Base-by-base conservation (phyloP, 2,113 vertebrate species). In the Thymallus thymallus region DNA sequence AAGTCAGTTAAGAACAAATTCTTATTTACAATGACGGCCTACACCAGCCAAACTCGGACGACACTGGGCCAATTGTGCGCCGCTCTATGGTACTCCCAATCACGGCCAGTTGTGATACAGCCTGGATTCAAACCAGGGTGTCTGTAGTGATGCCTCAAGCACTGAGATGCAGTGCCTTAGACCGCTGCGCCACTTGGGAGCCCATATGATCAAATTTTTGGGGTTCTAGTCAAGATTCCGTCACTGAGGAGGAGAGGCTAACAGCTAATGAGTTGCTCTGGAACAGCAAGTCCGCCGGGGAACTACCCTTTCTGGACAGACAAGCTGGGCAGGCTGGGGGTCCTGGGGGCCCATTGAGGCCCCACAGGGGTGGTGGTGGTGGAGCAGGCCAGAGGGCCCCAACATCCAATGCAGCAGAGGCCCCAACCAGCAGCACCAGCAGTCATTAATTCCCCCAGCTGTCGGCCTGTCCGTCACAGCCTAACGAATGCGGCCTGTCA, bases 401-500 rank as follows among this genome's bases (percentile, higher is more conserved):
- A 41, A 41, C 2, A 0, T 41, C 35, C 35, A 60, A 76, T 82
- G 35, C 29, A 76, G 62, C 48, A 16, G 48, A 51, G 35, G 35
- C 9, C 48, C 13, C 48, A 51, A 51, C 48, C 5, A 45, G 46
- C 35, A 60, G 46, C 71, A 63, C 41, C 77, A 74, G 75, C 83
- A 72, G 65, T 68, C 61, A 51, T 51, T 51, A 14, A 18, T 14
- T 18, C 13, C 48, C 56, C 32, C 35, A 41, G 35, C 35, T 10
- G 9, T 41, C 90, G 76, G 72, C 68, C 79, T 61, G 78, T 75
- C 86, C 87, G 69, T 88, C 88, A 56, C 69, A 30, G 81, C 73
- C 88, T 63, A 77, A 85, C 85, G 83, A 86, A 90, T 84, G 87
- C 85, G 70, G 85, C 88, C 91, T 92, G 92, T 92, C 92, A 94